Conservation (phyloP, 2,888 invertebrate genomes). For the Meta bourneti region DNA sequence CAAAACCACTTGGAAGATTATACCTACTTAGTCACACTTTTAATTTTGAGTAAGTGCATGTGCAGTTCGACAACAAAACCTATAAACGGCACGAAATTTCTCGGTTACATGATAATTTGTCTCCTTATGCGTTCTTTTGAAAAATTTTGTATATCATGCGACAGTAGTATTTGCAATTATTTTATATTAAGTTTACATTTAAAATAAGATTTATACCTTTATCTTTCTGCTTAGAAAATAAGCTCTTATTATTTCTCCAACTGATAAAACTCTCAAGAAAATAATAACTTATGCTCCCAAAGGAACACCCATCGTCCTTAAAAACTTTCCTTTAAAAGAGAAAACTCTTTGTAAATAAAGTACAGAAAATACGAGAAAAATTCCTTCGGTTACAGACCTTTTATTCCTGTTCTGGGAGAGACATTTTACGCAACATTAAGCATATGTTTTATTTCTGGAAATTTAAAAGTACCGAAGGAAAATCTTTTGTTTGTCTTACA, state of each 20-base stretch:
- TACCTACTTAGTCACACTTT: too few species aligned
- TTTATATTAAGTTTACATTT: too few species aligned
- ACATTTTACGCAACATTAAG: conserved; percentile 41
- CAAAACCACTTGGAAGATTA: too few species aligned
- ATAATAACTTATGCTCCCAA: background rate
- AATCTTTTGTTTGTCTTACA: background rate
- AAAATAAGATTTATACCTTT: too few species aligned
- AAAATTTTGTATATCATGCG: too few species aligned
- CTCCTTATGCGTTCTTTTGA: too few species aligned
- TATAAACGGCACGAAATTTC: too few species aligned
- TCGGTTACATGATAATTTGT: too few species aligned
- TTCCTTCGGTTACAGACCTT: background rate
- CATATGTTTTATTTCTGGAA: conserved; percentile 27
- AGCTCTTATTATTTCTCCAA: background rate
- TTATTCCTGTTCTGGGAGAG: background rate
- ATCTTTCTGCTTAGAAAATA: too few species aligned
- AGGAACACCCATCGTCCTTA: background rate
- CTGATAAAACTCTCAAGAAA: background rate
- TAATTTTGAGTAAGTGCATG: too few species aligned
- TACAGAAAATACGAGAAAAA: background rate
- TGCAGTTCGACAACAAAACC: too few species aligned
- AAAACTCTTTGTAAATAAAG: background rate
- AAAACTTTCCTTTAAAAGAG: background rate
- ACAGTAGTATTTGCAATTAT: too few species aligned
- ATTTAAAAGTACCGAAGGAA: background rate